Percentiles rank a stretch among this genome's conserved stretches.
phyloP scores from a whole-genome alignment of 2,888 invertebrate species.

The Lamellibrachia columna region DNA sequence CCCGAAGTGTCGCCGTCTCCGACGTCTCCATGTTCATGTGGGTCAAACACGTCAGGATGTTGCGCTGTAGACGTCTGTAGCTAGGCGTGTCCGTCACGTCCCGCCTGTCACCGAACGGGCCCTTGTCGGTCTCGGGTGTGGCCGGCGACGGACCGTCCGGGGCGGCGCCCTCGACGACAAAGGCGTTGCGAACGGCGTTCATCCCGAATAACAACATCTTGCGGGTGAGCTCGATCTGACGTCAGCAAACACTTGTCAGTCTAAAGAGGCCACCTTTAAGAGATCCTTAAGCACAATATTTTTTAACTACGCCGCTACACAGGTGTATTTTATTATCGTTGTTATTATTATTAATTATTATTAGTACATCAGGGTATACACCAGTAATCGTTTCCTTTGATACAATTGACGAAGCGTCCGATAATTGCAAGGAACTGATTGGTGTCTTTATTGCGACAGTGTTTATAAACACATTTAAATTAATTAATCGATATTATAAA shows the following conservation, averaged over 20 bases:
- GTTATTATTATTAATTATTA: too few species aligned
- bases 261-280: too few species aligned
- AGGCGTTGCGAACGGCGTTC: not conserved
- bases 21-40: slow-evolving; percentile 6
- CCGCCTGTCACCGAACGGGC: not conserved
- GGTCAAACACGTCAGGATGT: not conserved
- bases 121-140: not conserved
- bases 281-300: too few species aligned
- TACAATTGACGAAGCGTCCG: too few species aligned
- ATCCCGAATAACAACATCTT: not conserved
- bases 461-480: too few species aligned
- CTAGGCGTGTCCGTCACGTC: not conserved
- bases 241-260: not conserved
- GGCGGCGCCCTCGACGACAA: not conserved
- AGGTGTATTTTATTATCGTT: too few species aligned
- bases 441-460: too few species aligned
- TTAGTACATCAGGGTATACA: too few species aligned
- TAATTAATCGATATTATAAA: too few species aligned
- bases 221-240: not conserved
- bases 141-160: not conserved
- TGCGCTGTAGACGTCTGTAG: not conserved
- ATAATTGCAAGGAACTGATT: too few species aligned
- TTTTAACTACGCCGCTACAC: too few species aligned
- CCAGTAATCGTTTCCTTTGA: too few species aligned
- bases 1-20: not conserved